phyloP scores from a whole-genome alignment of 2,888 invertebrate genomes.

The Drosophila leonis region DNA sequence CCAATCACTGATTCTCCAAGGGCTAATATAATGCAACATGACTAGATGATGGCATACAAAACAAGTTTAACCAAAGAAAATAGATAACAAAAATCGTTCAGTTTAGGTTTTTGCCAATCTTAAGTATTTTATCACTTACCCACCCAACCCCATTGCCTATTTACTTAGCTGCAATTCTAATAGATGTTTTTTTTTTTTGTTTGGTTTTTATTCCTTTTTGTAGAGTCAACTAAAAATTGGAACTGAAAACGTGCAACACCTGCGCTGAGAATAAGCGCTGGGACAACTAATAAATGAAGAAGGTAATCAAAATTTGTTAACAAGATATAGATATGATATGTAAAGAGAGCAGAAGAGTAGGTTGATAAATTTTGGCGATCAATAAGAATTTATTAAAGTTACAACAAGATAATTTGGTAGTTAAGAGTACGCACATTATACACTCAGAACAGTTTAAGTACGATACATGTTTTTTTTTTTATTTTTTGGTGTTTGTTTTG shows the following conservation, averaged over 20 bases:
- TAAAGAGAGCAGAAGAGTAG: slow-evolving; percentile 72
- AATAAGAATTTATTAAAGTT: slow-evolving; percentile 67
- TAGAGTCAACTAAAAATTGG: slow-evolving; percentile 48
- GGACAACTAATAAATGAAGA: slow-evolving; percentile 31
- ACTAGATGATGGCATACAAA: slow-evolving; percentile 78
- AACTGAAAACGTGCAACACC: slow-evolving; percentile 84
- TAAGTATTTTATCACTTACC: slow-evolving; percentile 10
- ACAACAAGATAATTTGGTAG: slow-evolving; percentile 74
- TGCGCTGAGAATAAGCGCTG: slow-evolving; percentile 57
- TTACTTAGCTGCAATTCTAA: slow-evolving; percentile 13
- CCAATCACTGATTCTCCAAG: slow-evolving; percentile 83
- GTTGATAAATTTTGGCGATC: slow-evolving; percentile 73
- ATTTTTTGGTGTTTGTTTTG: slow-evolving; percentile 19
- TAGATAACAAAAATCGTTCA: slow-evolving; percentile 14
- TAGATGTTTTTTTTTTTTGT: slow-evolving; percentile 9
- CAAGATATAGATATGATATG: slow-evolving; percentile 37
- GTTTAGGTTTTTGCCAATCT: slow-evolving; percentile 58
- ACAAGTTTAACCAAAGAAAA: slow-evolving; percentile 55
- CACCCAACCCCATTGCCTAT: slow-evolving; percentile 28
- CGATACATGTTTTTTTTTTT: slow-evolving; percentile 56
- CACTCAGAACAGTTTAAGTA: slow-evolving; percentile 75
- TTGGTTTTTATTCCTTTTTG: slow-evolving; percentile 10
- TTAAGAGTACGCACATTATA: slow-evolving; percentile 76
- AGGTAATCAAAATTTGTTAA: slow-evolving; percentile 32
- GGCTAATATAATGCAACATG: slow-evolving; percentile 78